Evolutionary conservation across 2,113 vertebrate genomes (phyloP), one percentile per base, ranked within the genome.

Genomic region (Amblyopsis rosae): DNA sequence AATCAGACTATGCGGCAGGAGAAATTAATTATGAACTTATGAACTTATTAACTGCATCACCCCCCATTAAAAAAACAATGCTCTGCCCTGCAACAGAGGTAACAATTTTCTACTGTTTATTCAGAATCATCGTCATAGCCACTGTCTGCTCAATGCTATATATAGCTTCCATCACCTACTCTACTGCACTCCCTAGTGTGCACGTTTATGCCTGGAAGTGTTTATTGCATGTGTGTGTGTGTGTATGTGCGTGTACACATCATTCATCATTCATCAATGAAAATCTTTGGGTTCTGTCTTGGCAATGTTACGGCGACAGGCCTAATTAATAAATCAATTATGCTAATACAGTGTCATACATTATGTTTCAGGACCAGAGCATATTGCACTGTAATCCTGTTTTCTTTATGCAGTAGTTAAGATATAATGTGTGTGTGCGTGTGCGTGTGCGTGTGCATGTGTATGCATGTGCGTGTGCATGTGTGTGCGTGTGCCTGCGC

Each of bases 81-180:
- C 83, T 80, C 78, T 86, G 73, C 84, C 79, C 81, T 77, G 82
- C 84, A 82, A 86, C 84, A 86, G 83, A 80, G 54, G 56, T 64
- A 79, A 68, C 66, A 73, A 46, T 69, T 72, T 71, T 64, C 57
- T 58, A 49, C 69, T 80, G 67, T 81, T 64, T 75, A 79, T 75
- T 74, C 74, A 13, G 45, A 75, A 76, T 80, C 19, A 76, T 54
- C 35, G 49, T 13, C 32, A 48, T 13, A 13, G 15, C 15, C 9
- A 6, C 13, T 46, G 66, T 67, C 56, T 76, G 67, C 77, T 35
- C 12, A 63, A 35, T n/a, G 60, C 77, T 81, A 84, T 87, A 85
- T 76, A 73, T 81, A 85, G 81, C 67, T 55, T 9, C 50, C 51
- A 60, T 61, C 33, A 53, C 61, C 75, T 57, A 15, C 49, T 68